Percentiles rank a stretch among this genome's conserved stretches.
phyloP scores from a whole-genome alignment of 2,113 vertebrate genomes.

The Poeciliopsis retropinna region DNA sequence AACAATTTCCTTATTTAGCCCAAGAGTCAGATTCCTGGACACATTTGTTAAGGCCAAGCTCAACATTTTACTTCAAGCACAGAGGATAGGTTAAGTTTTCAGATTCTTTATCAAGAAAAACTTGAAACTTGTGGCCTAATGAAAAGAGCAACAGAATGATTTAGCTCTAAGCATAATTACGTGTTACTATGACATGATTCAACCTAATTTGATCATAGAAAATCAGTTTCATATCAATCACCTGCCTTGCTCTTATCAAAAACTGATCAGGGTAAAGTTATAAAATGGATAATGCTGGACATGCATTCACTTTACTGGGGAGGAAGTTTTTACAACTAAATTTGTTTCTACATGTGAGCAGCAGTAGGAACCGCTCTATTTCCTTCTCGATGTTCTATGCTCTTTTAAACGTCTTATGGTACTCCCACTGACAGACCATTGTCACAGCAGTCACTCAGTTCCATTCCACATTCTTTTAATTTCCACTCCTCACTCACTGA shows the following conservation, averaged over 20 bases:
- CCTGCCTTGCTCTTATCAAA: no score
- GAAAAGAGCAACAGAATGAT: no score
- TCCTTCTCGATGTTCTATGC: conserved; percentile 32
- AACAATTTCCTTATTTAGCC: not conserved
- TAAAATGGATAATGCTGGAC: not conserved
- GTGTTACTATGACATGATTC: no score
- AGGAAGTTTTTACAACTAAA: not conserved
- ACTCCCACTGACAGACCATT: conserved; percentile 36
- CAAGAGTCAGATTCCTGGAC: not conserved
- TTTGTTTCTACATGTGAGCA: not conserved
- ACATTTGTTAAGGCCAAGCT: not conserved
- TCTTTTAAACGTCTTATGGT: conserved; percentile 31
- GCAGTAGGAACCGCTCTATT: conserved; percentile 9
- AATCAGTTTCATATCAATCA: no score
- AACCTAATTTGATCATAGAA: no score
- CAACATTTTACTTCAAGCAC: conserved; percentile 10
- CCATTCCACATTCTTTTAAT: conserved; percentile 40
- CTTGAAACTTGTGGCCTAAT: no score
- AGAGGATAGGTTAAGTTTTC: not conserved
- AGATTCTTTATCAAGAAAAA: no score
- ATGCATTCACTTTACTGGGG: not conserved
- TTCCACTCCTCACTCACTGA: conserved; percentile 9
- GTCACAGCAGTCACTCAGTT: conserved; percentile 38
- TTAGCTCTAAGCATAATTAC: no score
- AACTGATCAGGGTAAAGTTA: not conserved